Conservation (phyloP, 2,888 invertebrate species). For the Alentia gelatinosa region DNA sequence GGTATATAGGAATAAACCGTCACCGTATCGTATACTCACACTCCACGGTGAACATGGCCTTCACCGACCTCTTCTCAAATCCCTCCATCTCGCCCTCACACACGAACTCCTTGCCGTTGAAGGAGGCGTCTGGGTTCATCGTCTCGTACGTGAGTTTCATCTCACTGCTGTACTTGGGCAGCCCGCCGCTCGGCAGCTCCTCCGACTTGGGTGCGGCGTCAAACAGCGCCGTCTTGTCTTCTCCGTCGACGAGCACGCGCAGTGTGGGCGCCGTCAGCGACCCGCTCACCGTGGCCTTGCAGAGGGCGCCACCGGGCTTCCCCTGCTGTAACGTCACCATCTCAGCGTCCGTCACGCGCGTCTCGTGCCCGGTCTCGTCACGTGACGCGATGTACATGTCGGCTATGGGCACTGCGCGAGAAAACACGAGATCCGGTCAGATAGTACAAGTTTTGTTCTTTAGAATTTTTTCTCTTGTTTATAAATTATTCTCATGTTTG, state of each 20-base stretch:
- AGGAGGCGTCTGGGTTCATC: conserved; percentile 3
- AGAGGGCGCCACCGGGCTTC: neutral
- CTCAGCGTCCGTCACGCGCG: neutral
- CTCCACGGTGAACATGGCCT: conserved; percentile 9
- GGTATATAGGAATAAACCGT: too few species aligned
- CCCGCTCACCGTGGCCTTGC: neutral
- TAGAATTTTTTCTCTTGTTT: too few species aligned
- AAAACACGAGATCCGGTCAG: neutral
- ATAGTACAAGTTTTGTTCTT: too few species aligned
- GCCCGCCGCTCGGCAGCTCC: neutral
- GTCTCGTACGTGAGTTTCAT: neutral
- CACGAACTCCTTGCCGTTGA: conserved; percentile 15
- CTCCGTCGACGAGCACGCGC: conserved; percentile 25
- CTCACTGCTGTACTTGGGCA: neutral
- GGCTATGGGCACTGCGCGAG: neutral
- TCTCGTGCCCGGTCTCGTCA: neutral
- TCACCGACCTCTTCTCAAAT: neutral
- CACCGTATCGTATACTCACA: too few species aligned
- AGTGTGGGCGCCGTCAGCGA: neutral
- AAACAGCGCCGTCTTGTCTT: conserved; percentile 30
- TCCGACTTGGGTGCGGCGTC: neutral
- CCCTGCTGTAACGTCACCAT: neutral
- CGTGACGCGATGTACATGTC: neutral
- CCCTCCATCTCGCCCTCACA: conserved; percentile 42
- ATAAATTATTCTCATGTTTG: too few species aligned